Evolutionary conservation across 2,888 invertebrate genomes (phyloP).

Genomic region (Microplitis manilae): DNA sequence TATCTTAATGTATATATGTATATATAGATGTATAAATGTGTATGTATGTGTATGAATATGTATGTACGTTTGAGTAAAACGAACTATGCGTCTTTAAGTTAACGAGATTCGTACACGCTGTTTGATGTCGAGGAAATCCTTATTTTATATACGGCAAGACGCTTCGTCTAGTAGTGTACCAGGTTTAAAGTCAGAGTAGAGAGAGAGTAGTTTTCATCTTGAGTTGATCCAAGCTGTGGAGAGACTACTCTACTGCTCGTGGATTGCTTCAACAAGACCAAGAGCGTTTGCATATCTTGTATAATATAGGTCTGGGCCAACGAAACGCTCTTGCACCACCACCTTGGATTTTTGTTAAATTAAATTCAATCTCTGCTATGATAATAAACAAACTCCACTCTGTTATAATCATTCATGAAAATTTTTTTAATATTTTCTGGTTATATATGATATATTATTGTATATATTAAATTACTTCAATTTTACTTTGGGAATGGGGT

Average conservation of each 20-base stretch:
- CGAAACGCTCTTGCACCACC: neutral
- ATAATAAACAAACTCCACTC: neutral
- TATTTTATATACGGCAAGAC: conserved; percentile 23
- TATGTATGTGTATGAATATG: neutral
- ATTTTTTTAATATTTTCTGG: neutral
- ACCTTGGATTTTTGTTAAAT: conserved; percentile 17
- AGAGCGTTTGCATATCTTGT: conserved; percentile 15
- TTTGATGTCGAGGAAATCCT: conserved; percentile 37
- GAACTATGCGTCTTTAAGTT: conserved; percentile 23
- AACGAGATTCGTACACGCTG: conserved; percentile 32
- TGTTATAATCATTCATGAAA: neutral
- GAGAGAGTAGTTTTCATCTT: conserved; percentile 36
- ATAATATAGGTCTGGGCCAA: conserved; percentile 4
- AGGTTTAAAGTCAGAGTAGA: conserved; percentile 7
- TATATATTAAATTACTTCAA: too few relatives aligned
- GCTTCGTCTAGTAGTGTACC: conserved; percentile 2
- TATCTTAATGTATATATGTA: neutral
- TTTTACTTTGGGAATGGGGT: too few relatives aligned
- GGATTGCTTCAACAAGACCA: conserved; percentile 6
- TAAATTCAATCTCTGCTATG: conserved; percentile 12
- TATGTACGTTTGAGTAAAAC: neutral
- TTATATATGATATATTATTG: neutral
- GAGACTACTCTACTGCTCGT: conserved; percentile 11
- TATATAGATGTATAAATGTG: neutral
- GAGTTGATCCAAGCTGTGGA: conserved; percentile 13